Evolutionary conservation across 2,113 vertebrate genomes (phyloP).

Genomic region (Ophthalmolycus amberensis): DNA sequence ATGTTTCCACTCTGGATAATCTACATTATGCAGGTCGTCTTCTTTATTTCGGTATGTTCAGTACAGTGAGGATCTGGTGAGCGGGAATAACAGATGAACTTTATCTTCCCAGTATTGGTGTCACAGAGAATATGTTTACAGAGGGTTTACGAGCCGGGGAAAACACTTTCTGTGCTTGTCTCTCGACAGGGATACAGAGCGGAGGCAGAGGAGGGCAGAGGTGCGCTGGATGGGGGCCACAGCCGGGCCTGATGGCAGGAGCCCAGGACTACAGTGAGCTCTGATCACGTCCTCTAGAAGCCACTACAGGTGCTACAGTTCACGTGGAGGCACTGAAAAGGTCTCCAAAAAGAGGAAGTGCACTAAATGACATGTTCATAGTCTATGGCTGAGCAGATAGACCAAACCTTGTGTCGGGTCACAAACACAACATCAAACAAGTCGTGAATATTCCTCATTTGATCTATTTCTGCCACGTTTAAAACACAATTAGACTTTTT

Average conservation of each 20-base stretch:
- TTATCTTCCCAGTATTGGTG: constrained; percentile 51
- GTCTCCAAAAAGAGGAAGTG: constrained; percentile 2
- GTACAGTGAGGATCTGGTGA: constrained; percentile 46
- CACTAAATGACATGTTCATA: background rate
- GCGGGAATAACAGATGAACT: constrained; percentile 52
- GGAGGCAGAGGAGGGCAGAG: constrained; percentile 47
- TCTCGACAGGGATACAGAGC: constrained; percentile 58
- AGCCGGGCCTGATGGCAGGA: constrained; percentile 77
- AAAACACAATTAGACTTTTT: background rate
- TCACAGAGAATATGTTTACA: constrained; percentile 74
- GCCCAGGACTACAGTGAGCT: constrained; percentile 63
- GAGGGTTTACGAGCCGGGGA: constrained; percentile 67
- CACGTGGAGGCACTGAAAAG: constrained; percentile 80
- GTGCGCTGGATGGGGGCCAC: constrained; percentile 67
- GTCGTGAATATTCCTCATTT: background rate
- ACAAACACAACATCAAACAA: background rate
- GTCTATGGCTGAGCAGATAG: background rate
- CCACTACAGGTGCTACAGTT: constrained; percentile 72
- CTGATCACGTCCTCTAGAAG: constrained; percentile 72
- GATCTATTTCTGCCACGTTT: background rate
- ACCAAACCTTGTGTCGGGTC: background rate
- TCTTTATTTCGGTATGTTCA: constrained; percentile 58
- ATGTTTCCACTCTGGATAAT: constrained; percentile 34
- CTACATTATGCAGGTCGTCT: constrained; percentile 44
- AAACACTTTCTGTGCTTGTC: constrained; percentile 59